Conservation (phyloP, 1,140 invertebrate genomes). For the Pseudomyrmex flavicornis region DNA sequence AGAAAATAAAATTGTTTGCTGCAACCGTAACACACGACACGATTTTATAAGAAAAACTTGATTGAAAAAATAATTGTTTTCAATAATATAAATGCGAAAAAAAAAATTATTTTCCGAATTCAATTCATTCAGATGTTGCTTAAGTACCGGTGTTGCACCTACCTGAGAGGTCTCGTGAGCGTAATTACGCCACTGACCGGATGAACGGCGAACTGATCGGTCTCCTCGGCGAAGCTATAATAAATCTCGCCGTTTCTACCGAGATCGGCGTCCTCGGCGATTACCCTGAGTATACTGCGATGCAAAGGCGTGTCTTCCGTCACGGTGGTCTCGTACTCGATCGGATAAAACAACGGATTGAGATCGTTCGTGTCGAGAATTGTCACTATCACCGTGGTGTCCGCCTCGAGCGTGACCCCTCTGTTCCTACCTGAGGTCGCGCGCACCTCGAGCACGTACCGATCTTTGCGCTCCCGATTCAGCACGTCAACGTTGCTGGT, state of each 20-base stretch:
- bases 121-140: background rate
- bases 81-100: too few relatives aligned
- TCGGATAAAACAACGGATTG: constrained; percentile 95
- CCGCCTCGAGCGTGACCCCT: constrained; percentile 87
- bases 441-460: constrained; percentile 92
- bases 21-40: background rate
- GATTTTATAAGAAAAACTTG: background rate
- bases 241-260: constrained; percentile 98
- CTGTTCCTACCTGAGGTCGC: constrained; percentile 89
- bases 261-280: constrained; percentile 97
- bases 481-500: constrained; percentile 93
- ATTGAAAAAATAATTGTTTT: too few relatives aligned
- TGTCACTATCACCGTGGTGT: constrained; percentile 91
- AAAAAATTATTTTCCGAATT: background rate
- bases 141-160: constrained; percentile 42
- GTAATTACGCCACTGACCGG: constrained; percentile 95
- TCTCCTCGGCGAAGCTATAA: constrained; percentile 95
- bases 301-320: constrained; percentile 95
- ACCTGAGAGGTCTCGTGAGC: constrained; percentile 91
- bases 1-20: background rate
- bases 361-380: constrained; percentile 96
- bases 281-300: constrained; percentile 90
- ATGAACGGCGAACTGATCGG: constrained; percentile 95
- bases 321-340: constrained; percentile 94
- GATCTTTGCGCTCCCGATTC: constrained; percentile 95